Evolutionary conservation across 2,888 invertebrate genomes (phyloP).

Genomic region (Selenia dentaria): DNA sequence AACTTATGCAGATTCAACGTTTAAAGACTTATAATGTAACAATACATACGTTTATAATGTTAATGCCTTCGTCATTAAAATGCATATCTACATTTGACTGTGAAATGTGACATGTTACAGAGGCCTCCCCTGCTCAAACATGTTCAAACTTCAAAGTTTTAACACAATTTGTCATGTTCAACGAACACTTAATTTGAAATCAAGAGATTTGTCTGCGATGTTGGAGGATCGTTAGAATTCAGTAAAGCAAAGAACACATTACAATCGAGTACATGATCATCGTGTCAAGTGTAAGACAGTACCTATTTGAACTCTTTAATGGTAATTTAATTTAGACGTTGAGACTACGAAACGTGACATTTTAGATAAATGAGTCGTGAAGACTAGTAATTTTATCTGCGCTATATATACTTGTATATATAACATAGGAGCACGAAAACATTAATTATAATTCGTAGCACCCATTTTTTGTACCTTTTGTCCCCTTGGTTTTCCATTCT

Average conservation of each 20-base stretch:
- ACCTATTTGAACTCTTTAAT: background rate
- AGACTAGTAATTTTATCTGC: no score
- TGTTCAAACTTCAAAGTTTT: constrained; percentile 22
- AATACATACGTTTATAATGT: no score
- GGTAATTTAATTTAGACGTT: no score
- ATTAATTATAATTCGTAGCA: no score
- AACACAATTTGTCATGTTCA: constrained; percentile 12
- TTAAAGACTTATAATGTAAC: no score
- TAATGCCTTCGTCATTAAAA: constrained; percentile 6
- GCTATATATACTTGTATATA: no score
- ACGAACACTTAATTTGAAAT: constrained; percentile 18
- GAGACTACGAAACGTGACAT: no score
- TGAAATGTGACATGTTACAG: constrained; percentile 13
- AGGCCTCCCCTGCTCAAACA: constrained; percentile 14
- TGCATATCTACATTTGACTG: constrained; percentile 7
- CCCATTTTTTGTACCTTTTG: no score
- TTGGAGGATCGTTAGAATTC: constrained; percentile 43
- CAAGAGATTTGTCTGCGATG: constrained; percentile 18
- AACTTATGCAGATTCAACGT: no score
- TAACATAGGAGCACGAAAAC: no score
- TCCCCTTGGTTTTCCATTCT: no score
- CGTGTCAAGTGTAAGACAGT: background rate
- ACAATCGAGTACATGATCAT: constrained; percentile 47
- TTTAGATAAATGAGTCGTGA: no score
- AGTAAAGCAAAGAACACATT: constrained; percentile 58